Conservation (phyloP, 92 coral and sea anemone genomes). For the Heteractis magnifica region DNA sequence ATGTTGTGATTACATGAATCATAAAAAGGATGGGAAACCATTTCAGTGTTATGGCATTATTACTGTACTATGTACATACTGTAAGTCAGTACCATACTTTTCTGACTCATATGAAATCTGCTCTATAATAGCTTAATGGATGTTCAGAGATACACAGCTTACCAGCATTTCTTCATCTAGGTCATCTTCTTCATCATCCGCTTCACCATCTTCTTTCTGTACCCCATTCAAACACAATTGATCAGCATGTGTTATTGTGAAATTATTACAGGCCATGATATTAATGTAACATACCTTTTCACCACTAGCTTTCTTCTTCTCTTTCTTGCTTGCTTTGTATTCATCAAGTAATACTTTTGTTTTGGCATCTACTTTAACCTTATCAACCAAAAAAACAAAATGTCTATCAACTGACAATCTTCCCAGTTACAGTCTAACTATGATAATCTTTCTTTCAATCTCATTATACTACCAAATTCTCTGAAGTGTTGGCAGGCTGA, state of each 20-base stretch:
- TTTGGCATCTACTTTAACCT: slow-evolving; percentile 99
- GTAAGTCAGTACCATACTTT: too few relatives aligned
- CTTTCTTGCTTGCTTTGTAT: slow-evolving; percentile 85
- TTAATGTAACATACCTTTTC: slow-evolving; percentile 10
- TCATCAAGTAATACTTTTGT: slow-evolving; percentile 90
- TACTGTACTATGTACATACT: too few relatives aligned
- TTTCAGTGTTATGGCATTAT: too few relatives aligned
- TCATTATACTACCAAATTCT: background rate
- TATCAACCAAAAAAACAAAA: background rate
- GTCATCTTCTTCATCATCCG: slow-evolving; percentile 72
- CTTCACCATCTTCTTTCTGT: slow-evolving; percentile 80
- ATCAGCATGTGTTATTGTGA: background rate
- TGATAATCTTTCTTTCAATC: background rate
- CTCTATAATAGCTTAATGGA: background rate
- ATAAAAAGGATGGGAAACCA: too few relatives aligned
- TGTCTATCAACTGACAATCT: background rate
- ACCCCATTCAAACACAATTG: background rate
- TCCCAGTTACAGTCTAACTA: background rate
- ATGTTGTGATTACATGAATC: too few relatives aligned
- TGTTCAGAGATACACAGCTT: slow-evolving; percentile 9
- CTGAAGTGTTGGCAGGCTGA: too few relatives aligned
- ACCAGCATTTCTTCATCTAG: slow-evolving; percentile 84
- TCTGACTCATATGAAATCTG: too few relatives aligned
- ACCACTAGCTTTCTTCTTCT: slow-evolving; percentile 45
- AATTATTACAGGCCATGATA: background rate